Conservation (phyloP, 1,140 invertebrate genomes). For the Stegodyphus mimosarum region DNA sequence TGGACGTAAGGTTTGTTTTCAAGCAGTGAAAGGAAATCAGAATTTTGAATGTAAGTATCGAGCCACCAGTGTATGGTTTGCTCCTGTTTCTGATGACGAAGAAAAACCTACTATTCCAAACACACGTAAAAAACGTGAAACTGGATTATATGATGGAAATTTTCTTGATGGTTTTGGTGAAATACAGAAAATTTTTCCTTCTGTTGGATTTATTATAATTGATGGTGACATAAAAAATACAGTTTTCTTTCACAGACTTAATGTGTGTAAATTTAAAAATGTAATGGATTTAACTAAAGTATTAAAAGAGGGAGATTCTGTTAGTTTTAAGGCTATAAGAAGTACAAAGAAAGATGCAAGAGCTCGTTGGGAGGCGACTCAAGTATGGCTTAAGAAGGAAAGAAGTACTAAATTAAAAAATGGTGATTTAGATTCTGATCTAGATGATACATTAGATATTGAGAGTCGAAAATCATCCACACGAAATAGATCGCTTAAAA, state of each 20-base stretch:
- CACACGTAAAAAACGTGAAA: slow-evolving; percentile 17
- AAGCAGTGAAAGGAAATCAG: slow-evolving; percentile 5
- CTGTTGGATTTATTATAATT: slow-evolving; percentile 26
- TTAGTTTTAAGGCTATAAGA: slow-evolving; percentile 33
- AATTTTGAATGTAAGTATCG: slow-evolving; percentile 20
- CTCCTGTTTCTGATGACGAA: slow-evolving; percentile 14
- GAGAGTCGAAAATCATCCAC: background rate
- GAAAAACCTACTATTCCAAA: slow-evolving; percentile 4
- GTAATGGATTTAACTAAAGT: slow-evolving; percentile 35
- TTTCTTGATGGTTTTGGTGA: slow-evolving; percentile 4
- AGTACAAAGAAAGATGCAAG: slow-evolving; percentile 1
- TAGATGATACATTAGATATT: background rate
- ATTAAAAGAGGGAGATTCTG: slow-evolving; percentile 6
- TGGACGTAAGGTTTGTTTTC: slow-evolving; percentile 1
- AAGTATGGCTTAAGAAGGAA: slow-evolving; percentile 42
- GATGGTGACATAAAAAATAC: slow-evolving; percentile 16
- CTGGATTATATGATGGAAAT: slow-evolving; percentile 34
- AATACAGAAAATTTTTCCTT: slow-evolving; percentile 34
- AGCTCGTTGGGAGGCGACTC: slow-evolving; percentile 33
- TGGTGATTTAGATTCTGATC: background rate
- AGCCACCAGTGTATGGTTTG: slow-evolving; percentile 30
- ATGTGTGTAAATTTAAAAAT: slow-evolving; percentile 17
- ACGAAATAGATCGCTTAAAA: background rate
- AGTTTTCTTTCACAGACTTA: slow-evolving; percentile 29
- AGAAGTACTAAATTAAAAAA: no score